phyloP scores from a whole-genome alignment of 2,888 invertebrate species.

The Diachrysia chrysitis region DNA sequence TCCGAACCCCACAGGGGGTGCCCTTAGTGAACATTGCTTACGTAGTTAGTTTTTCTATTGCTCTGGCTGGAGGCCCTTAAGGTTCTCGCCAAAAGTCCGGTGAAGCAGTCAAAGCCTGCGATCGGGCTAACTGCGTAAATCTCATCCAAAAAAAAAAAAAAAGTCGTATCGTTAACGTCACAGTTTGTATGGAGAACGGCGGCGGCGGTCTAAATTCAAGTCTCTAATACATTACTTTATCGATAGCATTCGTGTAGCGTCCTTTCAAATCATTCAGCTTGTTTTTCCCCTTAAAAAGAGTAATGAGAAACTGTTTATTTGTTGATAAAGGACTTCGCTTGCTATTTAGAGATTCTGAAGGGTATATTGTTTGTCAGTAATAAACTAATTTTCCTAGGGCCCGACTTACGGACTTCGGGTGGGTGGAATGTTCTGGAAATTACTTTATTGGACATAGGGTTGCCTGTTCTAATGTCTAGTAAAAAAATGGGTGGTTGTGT shows the following conservation, averaged over 20 bases:
- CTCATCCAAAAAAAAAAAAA: no score
- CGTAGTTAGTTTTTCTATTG: no score
- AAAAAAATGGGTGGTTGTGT: no score
- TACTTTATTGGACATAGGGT: conserved; percentile 24
- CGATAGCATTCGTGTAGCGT: background rate
- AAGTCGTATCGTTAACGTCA: background rate
- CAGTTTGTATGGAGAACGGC: background rate
- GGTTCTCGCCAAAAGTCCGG: no score
- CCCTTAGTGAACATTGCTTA: no score
- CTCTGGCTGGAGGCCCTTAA: no score
- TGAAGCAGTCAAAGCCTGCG: no score
- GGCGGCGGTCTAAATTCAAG: background rate
- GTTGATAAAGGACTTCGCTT: conserved; percentile 30
- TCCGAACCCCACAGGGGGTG: no score
- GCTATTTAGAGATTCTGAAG: conserved; percentile 19
- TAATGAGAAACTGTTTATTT: conserved; percentile 42
- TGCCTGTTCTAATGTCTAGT: background rate
- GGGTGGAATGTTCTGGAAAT: conserved; percentile 26
- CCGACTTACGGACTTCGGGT: conserved; percentile 24
- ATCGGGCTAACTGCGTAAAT: no score
- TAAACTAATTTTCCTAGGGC: conserved; percentile 46
- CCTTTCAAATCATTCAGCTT: conserved; percentile 32
- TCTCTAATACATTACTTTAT: no score
- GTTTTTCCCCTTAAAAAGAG: conserved; percentile 31
- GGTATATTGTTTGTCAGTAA: conserved; percentile 25